These are phyloP conservation scores for Phengaris arion DNA, from an alignment of 2,888 invertebrate genomes.

Conservation along the genomic window DNA sequence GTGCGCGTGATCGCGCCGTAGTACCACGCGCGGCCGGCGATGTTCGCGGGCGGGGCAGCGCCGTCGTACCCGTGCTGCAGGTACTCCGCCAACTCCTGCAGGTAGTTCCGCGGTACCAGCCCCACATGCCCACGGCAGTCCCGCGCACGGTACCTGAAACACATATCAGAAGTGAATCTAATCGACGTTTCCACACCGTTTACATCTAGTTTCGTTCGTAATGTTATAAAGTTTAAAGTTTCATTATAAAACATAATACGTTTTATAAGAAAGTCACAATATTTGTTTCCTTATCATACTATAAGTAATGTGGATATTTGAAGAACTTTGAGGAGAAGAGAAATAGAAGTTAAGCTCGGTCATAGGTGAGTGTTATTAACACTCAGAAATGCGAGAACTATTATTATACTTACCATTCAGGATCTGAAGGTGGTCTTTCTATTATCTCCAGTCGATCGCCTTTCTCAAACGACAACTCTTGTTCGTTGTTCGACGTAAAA, in stretches of 20 bases:
- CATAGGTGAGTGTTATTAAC: too few species aligned
- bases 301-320: too few species aligned
- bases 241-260: too few species aligned
- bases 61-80: slow-evolving; percentile 55
- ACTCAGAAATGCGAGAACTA: too few species aligned
- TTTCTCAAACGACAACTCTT: slow-evolving; percentile 97
- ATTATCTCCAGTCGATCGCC: slow-evolving; percentile 97
- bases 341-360: too few species aligned
- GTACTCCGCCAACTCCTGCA: slow-evolving; percentile 94
- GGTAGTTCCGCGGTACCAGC: slow-evolving; percentile 96
- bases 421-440: slow-evolving; percentile 97
- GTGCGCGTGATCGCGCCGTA: slow-evolving; percentile 97
- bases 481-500: slow-evolving; percentile 95
- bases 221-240: too few species aligned
- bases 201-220: too few species aligned
- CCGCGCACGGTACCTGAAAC: slow-evolving; percentile 87
- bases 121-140: slow-evolving; percentile 96
- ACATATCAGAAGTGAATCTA: not conserved
- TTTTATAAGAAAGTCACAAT: too few species aligned
- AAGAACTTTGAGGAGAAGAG: too few species aligned
- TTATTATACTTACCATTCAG: slow-evolving; percentile 87
- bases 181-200: too few species aligned
- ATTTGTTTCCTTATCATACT: too few species aligned
- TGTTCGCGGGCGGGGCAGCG: slow-evolving; percentile 54
- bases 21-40: slow-evolving; percentile 95